Conservation (phyloP, 2,113 vertebrate genomes). For the Piprites chloris region DNA sequence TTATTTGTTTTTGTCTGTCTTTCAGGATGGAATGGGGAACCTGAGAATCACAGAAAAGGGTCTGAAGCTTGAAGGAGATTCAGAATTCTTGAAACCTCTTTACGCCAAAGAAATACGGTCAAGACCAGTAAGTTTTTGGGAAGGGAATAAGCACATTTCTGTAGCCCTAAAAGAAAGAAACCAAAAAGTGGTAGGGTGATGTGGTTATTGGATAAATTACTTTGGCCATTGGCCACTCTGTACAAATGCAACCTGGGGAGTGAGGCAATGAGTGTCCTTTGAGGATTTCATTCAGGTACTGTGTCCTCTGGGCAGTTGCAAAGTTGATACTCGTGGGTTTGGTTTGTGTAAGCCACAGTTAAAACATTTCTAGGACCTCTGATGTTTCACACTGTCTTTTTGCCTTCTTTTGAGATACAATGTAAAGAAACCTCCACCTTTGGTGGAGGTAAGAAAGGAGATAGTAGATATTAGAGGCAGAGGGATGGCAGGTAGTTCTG, state of each 20-base stretch:
- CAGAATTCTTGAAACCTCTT: conserved; percentile 97
- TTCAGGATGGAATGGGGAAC: conserved; percentile 97
- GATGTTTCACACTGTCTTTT: background rate
- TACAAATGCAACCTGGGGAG: background rate
- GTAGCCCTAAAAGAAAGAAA: background rate
- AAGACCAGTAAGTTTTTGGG: conserved; percentile 86
- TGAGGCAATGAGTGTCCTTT: background rate
- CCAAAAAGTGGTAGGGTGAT: background rate
- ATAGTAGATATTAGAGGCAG: background rate
- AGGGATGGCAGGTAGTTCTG: background rate
- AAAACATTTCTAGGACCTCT: background rate
- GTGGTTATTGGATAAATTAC: background rate
- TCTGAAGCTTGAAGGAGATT: conserved; percentile 94
- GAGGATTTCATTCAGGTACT: background rate
- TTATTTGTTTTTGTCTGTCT: conserved; percentile 45
- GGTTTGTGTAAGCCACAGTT: background rate
- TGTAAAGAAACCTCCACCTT: background rate
- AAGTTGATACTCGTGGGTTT: background rate
- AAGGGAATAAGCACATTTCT: background rate
- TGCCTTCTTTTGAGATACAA: background rate
- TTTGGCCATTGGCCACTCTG: background rate
- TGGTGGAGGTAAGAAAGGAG: background rate
- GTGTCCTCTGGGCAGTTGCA: background rate
- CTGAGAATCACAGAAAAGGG: conserved; percentile 97
- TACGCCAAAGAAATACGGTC: conserved; percentile 99